Percentiles rank a stretch among this genome's conserved stretches.
These are phyloP conservation scores for Lytechinus pictus DNA, from an alignment of 35 echinoderm and acorn worm species.

Conservation along the genomic window DNA sequence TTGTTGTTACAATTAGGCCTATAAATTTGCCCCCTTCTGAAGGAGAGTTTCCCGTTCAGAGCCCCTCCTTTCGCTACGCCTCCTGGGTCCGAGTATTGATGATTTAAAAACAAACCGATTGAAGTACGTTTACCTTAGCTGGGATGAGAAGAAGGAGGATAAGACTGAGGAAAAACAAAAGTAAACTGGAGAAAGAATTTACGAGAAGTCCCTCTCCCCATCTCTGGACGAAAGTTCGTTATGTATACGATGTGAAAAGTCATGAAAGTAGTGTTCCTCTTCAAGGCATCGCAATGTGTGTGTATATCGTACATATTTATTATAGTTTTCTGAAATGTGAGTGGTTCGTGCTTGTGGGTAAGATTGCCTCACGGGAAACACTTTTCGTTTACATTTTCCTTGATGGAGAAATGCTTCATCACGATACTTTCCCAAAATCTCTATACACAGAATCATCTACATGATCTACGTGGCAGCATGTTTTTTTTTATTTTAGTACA, in stretches of 20 bases:
- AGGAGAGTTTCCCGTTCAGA: not conserved
- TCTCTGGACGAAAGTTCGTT: not conserved
- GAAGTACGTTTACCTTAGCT: constrained; percentile 38
- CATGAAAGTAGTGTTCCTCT: not conserved
- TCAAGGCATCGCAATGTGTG: not conserved
- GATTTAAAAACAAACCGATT: constrained; percentile 29
- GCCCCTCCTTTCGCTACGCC: not conserved
- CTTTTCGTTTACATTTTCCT: not conserved
- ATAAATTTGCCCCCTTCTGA: not conserved
- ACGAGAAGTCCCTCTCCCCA: not conserved
- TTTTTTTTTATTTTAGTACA: too few species aligned
- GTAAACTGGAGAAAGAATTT: constrained; percentile 17
- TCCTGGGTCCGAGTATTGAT: not conserved
- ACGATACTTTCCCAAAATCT: not conserved
- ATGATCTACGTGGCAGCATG: too few species aligned
- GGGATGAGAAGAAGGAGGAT: not conserved
- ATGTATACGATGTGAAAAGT: not conserved
- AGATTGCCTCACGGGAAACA: not conserved
- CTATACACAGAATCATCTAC: too few species aligned
- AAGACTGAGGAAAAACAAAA: not conserved
- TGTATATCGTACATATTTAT: not conserved
- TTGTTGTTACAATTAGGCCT: too few species aligned
- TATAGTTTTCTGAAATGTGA: not conserved
- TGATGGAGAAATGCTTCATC: not conserved
- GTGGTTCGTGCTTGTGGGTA: not conserved